phyloP scores from a whole-genome alignment of 2,888 invertebrate species.

The Buathra laborator region DNA sequence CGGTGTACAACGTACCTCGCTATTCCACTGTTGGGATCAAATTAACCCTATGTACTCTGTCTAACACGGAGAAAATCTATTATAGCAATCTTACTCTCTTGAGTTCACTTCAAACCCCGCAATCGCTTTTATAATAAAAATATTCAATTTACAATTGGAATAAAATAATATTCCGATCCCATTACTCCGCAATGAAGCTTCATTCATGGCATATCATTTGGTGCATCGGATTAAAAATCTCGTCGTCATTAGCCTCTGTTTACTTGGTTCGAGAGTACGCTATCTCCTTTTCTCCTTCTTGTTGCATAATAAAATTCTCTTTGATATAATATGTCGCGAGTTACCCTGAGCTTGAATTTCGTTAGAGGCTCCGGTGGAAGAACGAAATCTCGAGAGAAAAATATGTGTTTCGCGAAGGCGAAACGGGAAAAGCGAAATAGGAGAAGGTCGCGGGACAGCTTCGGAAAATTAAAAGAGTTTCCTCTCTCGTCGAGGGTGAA shows the following conservation, averaged over 20 bases:
- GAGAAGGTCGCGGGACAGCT: slow-evolving; percentile 47
- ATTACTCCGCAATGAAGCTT: not conserved
- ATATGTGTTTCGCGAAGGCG: slow-evolving; percentile 56
- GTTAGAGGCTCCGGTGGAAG: slow-evolving; percentile 17
- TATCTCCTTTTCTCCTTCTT: not conserved
- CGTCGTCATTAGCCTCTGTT: not conserved
- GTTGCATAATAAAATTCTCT: slow-evolving; percentile 34
- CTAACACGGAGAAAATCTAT: not conserved
- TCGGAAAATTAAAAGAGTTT: slow-evolving; percentile 71
- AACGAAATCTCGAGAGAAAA: slow-evolving; percentile 64
- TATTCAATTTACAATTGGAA: too few species aligned
- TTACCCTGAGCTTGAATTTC: not conserved
- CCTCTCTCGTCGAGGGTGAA: slow-evolving; percentile 40
- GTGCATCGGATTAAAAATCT: not conserved
- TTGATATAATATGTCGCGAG: slow-evolving; percentile 39
- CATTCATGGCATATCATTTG: not conserved
- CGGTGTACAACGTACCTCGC: not conserved
- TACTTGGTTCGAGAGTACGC: not conserved
- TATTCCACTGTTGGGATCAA: slow-evolving; percentile 22
- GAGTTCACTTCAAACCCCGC: too few species aligned
- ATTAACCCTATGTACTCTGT: slow-evolving; percentile 10
- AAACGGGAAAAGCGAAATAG: slow-evolving; percentile 29
- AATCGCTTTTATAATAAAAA: too few species aligned
- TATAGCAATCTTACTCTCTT: not conserved
- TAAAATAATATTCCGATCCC: not conserved